Evolutionary conservation across 1,140 invertebrate species (phyloP), one percentile per base, ranked within the genome.

Genomic region (Diorhabda carinulata): DNA sequence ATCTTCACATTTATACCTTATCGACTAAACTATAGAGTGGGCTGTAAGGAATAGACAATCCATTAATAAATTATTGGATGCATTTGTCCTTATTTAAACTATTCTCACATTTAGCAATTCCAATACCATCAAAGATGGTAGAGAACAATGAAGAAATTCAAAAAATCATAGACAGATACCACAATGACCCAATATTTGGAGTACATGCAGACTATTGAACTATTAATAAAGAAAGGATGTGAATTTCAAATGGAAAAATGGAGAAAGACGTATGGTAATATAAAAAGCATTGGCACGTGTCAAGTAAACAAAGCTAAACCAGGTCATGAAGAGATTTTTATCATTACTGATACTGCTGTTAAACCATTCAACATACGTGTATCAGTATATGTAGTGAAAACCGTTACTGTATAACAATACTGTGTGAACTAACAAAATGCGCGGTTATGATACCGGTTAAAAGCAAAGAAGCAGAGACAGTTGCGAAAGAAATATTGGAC

Each of bases 401-500:
- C 59, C 3, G 4, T n/a, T 44, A 67, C 25, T 58, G 3, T 64
- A 44, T 66, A 43, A 66, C 65, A 4, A 6, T 61, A 66, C 66
- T 64, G 43, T 67, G 66, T 40, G 66, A 67, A 40, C 58, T 67
- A 4, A 67, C 66, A 41, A 62, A 62, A 52, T 67, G 63, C 44
- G 59, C 63, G 8, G 41, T 52, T n/a, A 64, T 67, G 4, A 43
- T 67, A 44, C 66, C 66, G 8, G 9, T 67, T 5, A n/a, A n/a
- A 67, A 61, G 25, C 9, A 67, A 66, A 43, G 64, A 66, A 66
- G 64, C 56, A 5, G 57, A n/a, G 9, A 69, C 56, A 4, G 41
- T 69, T 3, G 61, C 62, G 3, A 57, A 69, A 69, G 67, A 62
- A 57, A 69, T 69, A 42, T 57, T 69, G 5, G 67, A 69, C 3